Conservation (phyloP, 2,113 vertebrate genomes). For the Platichthys flesus region DNA sequence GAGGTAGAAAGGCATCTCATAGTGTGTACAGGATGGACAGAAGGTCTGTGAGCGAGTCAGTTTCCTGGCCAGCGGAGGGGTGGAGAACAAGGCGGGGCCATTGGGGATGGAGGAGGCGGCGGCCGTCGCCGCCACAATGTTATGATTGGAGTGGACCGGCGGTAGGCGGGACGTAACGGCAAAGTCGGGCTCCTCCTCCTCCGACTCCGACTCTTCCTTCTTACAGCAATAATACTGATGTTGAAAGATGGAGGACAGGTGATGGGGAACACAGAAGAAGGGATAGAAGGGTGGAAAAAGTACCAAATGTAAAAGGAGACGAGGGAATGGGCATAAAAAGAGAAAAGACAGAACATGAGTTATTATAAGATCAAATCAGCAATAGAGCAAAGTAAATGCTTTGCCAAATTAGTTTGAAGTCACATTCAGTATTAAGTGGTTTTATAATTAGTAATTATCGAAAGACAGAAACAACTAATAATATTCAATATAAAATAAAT, state of each 20-base stretch:
- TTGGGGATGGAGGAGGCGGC: conserved; percentile 83
- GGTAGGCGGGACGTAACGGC: conserved; percentile 91
- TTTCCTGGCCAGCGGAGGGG: conserved; percentile 86
- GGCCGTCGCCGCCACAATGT: conserved; percentile 86
- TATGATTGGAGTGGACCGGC: conserved; percentile 90
- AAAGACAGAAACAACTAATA: too few species aligned
- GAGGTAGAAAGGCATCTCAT: conserved; percentile 92
- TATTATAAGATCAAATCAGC: not conserved
- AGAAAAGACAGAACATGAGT: not conserved
- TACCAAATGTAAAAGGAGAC: not conserved
- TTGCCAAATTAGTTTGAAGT: not conserved
- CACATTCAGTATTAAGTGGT: too few species aligned
- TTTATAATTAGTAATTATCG: too few species aligned
- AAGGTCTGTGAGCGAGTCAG: conserved; percentile 84
- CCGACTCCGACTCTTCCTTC: conserved; percentile 94
- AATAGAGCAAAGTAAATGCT: not conserved
- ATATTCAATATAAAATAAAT: too few species aligned
- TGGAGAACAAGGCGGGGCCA: conserved; percentile 87
- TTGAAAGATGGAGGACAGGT: not conserved
- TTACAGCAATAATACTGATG: conserved; percentile 96
- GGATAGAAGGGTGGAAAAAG: not conserved
- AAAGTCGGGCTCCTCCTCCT: conserved; percentile 98
- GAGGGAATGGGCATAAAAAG: not conserved
- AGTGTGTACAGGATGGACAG: conserved; percentile 89
- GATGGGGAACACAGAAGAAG: not conserved